Evolutionary conservation across 2,113 vertebrate species (phyloP).

Genomic region (Herpetotheres cachinnans): DNA sequence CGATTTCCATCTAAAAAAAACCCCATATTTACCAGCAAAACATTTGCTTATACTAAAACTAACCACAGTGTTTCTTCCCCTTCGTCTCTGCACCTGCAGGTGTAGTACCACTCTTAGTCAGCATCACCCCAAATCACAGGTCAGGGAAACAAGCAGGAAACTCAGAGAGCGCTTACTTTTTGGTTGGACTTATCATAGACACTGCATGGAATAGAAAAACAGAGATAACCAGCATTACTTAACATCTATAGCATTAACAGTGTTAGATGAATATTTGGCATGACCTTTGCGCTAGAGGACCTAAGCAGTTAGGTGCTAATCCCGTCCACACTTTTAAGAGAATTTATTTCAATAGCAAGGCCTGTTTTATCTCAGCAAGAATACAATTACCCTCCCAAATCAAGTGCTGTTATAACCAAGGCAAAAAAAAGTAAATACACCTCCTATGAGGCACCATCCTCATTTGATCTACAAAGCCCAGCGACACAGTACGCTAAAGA

Average conservation of each 20-base stretch:
- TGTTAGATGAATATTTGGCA: background rate
- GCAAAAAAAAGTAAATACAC: background rate
- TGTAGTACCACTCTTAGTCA: slow-evolving; percentile 32
- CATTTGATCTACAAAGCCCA: background rate
- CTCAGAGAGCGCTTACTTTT: background rate
- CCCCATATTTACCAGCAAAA: slow-evolving; percentile 45
- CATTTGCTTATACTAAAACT: slow-evolving; percentile 50
- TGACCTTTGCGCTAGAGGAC: background rate
- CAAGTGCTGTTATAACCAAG: background rate
- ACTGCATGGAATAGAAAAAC: accelerated
- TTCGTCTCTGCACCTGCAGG: slow-evolving; percentile 10
- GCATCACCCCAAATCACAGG: background rate
- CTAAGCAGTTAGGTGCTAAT: background rate
- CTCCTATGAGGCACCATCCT: background rate
- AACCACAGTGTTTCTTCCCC: slow-evolving; percentile 20
- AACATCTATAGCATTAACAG: background rate
- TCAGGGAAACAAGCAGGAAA: background rate
- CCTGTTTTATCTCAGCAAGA: background rate
- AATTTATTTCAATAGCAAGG: background rate
- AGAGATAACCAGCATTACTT: background rate
- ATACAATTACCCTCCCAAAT: background rate
- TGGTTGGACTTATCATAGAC: background rate
- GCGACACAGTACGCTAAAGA: background rate
- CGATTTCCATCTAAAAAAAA: background rate
- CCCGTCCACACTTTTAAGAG: background rate